phyloP scores from a whole-genome alignment of 2,888 invertebrate genomes.

The Tuberolachnus salignus region DNA sequence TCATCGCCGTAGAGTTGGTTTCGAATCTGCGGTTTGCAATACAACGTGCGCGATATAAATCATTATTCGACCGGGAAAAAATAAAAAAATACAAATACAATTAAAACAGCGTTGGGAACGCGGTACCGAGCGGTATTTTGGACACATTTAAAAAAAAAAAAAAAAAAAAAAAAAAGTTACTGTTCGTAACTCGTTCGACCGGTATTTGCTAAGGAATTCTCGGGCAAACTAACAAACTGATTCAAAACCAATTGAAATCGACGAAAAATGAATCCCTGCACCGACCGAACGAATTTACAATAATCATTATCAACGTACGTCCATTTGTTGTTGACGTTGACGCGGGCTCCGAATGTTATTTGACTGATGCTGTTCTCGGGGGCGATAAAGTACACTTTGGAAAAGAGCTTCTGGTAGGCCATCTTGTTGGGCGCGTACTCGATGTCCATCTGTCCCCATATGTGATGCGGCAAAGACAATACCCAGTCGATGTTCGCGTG shows the following conservation, averaged over 20 bases:
- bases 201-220: no score
- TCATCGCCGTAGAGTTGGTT: constrained; percentile 53
- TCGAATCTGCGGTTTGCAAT: constrained; percentile 41
- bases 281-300: neutral
- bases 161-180: no score
- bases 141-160: no score
- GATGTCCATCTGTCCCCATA: constrained; percentile 44
- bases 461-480: constrained; percentile 44
- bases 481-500: constrained; percentile 53
- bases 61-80: no score
- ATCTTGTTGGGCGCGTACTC: constrained; percentile 46
- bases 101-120: no score
- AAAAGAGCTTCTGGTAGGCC: constrained; percentile 40
- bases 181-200: no score
- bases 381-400: constrained; percentile 63
- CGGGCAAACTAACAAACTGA: no score
- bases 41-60: neutral
- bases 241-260: neutral
- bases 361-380: constrained; percentile 65
- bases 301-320: constrained; percentile 58
- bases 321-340: constrained; percentile 69
- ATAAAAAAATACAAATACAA: no score
- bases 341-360: constrained; percentile 66
- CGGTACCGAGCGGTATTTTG: no score
- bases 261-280: neutral